phyloP scores from a whole-genome alignment of 1,140 invertebrate species.

The Hestina assimilis region DNA sequence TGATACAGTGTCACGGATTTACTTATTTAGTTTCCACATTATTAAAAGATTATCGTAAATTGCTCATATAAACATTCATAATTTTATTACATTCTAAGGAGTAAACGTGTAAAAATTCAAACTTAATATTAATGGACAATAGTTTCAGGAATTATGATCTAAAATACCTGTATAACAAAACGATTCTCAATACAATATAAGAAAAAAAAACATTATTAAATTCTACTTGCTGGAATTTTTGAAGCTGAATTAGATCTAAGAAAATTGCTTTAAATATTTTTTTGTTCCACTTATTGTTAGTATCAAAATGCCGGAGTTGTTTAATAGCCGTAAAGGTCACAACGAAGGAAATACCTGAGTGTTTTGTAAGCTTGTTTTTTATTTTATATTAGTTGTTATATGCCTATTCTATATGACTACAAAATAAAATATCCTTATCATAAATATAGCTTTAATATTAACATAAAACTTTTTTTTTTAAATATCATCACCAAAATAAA shows the following conservation, averaged over 20 bases:
- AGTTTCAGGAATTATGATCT: neutral
- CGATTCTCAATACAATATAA: too few relatives aligned
- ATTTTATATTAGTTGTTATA: neutral
- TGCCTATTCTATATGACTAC: too few relatives aligned
- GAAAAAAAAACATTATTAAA: too few relatives aligned
- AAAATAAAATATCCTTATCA: too few relatives aligned
- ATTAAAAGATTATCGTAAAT: neutral
- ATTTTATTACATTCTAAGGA: neutral
- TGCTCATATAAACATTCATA: neutral
- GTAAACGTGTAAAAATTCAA: neutral
- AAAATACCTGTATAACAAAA: neutral
- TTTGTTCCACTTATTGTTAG: neutral
- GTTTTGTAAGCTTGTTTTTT: neutral
- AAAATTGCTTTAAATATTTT: too few relatives aligned
- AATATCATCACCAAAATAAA: too few relatives aligned
- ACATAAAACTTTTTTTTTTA: too few relatives aligned
- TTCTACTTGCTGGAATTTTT: too few relatives aligned
- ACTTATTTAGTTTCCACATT: neutral
- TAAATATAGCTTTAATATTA: too few relatives aligned
- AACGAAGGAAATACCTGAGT: neutral
- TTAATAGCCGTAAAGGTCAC: neutral
- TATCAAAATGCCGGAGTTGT: slow-evolving; percentile 4
- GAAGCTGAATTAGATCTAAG: too few relatives aligned
- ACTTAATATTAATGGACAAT: neutral
- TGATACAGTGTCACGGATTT: slow-evolving; percentile 9